Evolutionary conservation across 2,888 invertebrate species (phyloP), one percentile per base, ranked within the genome.

Genomic region (Archips xylosteana): DNA sequence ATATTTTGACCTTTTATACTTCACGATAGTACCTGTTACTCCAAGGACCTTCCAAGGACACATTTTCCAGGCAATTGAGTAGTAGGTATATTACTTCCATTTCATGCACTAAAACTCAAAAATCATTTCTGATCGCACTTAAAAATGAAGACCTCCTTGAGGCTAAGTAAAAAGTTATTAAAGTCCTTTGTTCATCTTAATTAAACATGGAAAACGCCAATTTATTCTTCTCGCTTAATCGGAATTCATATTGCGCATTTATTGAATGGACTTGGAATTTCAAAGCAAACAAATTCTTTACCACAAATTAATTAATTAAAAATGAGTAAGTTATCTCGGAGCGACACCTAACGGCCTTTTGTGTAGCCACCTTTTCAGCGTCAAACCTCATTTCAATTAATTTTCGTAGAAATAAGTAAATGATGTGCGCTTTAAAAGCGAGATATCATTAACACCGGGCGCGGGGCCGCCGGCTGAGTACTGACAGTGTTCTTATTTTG

Each of bases 331-430:
- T 93, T 94, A 94, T 94, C 94, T 94, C 86, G 74, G 76, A 83
- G 88, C 92, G 92, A 93, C 94, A 94, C 94, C 94, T 94, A 92
- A 87, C 90, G 91, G 88, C 90, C 92, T 90, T 94, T 94, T 94
- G 93, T 93, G 83, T 83, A 81, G 85, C 85, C 90, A 90, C 88
- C 94, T 94, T 94, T 94, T 94, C 94, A 94, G 91, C 94, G 90
- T 88, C 90, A 90, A 89, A 94, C 92, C 94, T 94, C 94, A 94
- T 94, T 94, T 94, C 92, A 94, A 94, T 94, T 94, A 94, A 94
- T 94, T 94, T 94, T 88, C 88, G 85, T 88, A 89, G 92, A 91
- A 94, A 92, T 92, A 93, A 94, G 92, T 94, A 93, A 94, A 92
- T 92, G 91, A 89, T 93, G 93, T 92, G 92, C 91, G 92, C 91